These are phyloP conservation scores for Tipula confusa DNA, from an alignment of 2,888 invertebrate species.

Conservation along the genomic window DNA sequence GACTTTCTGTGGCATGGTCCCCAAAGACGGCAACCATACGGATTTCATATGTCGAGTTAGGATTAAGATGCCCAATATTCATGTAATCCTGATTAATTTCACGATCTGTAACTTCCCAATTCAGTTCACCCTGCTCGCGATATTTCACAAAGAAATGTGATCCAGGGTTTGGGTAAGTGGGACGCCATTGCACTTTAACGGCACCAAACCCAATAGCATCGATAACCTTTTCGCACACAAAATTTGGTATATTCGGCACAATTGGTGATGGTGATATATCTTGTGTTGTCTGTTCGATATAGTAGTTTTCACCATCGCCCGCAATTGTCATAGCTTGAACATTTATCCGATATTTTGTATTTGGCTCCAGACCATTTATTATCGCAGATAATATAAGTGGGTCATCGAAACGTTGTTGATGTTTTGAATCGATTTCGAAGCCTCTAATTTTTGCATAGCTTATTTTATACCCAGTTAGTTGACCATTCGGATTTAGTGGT, in stretches of 20 bases:
- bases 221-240: conserved; percentile 62
- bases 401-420: conserved; percentile 73
- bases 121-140: conserved; percentile 66
- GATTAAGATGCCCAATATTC: conserved; percentile 70
- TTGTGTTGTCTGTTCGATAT: conserved; percentile 73
- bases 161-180: conserved; percentile 75
- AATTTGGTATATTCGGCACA: conserved; percentile 62
- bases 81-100: conserved; percentile 69
- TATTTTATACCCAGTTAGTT: conserved; percentile 84
- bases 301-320: conserved; percentile 82
- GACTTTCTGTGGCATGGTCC: conserved; percentile 69
- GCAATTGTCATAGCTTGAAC: conserved; percentile 82
- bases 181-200: conserved; percentile 76
- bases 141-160: conserved; percentile 87
- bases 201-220: conserved; percentile 68
- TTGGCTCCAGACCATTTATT: conserved; percentile 76
- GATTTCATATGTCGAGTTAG: conserved; percentile 82
- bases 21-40: conserved; percentile 87
- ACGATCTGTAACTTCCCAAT: conserved; percentile 60
- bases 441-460: conserved; percentile 77
- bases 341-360: conserved; percentile 82
- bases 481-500: conserved; percentile 88
- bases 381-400: conserved; percentile 74
- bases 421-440: conserved; percentile 55
- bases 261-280: conserved; percentile 51